Conservation (phyloP, 2,113 vertebrate species). For the Saimiri boliviensis region DNA sequence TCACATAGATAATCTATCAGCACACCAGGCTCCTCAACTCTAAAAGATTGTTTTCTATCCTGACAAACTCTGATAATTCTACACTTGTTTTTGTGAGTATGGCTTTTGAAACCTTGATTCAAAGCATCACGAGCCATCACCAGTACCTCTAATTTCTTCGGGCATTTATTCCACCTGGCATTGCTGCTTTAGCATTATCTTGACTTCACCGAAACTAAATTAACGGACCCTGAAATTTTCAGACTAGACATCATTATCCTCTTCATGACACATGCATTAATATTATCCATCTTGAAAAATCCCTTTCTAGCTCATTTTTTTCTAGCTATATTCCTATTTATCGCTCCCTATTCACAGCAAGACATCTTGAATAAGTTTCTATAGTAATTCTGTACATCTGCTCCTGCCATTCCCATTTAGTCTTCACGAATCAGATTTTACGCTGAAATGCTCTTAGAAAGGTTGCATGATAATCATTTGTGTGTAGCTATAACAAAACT, state of each 20-base stretch:
- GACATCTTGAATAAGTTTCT: neutral
- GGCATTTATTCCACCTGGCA: neutral
- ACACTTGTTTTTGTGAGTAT: neutral
- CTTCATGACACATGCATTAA: neutral
- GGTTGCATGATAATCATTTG: too few species aligned
- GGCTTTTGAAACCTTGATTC: neutral
- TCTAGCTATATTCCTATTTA: neutral
- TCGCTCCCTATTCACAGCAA: neutral
- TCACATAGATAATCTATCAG: neutral
- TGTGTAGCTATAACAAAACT: too few species aligned
- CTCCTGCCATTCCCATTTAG: neutral
- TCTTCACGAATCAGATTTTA: neutral
- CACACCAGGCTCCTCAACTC: neutral
- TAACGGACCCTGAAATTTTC: neutral
- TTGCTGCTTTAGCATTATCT: neutral
- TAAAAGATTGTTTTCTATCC: neutral
- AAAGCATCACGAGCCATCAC: neutral
- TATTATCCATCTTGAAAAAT: neutral
- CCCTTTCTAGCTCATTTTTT: neutral
- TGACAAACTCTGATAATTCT: neutral
- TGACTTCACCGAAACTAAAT: neutral
- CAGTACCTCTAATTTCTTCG: neutral
- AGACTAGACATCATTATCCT: neutral
- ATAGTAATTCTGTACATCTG: neutral
- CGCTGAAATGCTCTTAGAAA: neutral